phyloP scores from a whole-genome alignment of 2,113 vertebrate species.

The Megaceryle torquata region DNA sequence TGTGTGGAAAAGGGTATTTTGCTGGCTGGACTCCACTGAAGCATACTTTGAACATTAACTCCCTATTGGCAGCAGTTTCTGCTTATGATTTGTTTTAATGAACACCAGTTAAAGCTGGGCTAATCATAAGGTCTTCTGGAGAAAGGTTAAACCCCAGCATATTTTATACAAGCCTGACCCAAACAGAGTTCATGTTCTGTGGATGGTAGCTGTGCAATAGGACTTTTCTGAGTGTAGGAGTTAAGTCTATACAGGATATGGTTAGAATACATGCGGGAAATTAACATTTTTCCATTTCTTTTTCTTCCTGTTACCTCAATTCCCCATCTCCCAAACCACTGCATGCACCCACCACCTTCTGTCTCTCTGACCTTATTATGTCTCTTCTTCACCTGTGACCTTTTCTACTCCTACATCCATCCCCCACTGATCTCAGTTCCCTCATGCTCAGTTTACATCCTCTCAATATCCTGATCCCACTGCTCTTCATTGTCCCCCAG shows the following conservation, averaged over 20 bases:
- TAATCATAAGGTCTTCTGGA: slow-evolving; percentile 10
- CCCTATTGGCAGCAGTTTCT: slow-evolving; percentile 39
- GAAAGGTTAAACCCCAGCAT: not conserved
- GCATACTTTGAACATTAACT: slow-evolving; percentile 48
- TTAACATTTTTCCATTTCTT: not conserved
- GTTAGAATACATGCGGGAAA: not conserved
- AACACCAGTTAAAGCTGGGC: slow-evolving; percentile 22
- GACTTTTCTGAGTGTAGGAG: not conserved
- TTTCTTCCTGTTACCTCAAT: not conserved
- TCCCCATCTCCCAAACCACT: not conserved
- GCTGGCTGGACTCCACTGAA: slow-evolving; percentile 38
- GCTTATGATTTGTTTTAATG: slow-evolving; percentile 36
- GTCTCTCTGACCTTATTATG: not conserved
- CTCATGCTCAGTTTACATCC: not conserved
- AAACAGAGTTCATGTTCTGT: not conserved
- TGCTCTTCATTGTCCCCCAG: not conserved
- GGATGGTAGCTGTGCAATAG: not conserved
- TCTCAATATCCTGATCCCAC: not conserved
- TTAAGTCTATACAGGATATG: not conserved
- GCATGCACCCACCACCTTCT: not conserved
- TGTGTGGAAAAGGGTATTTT: slow-evolving; percentile 47
- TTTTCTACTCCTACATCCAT: not conserved
- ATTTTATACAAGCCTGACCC: not conserved
- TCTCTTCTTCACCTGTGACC: not conserved
- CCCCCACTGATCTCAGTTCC: not conserved